Percentiles rank a stretch among this genome's conserved stretches.
These are phyloP conservation scores for Rhea pennata DNA, from an alignment of 2,113 vertebrate species.

Conservation along the genomic window DNA sequence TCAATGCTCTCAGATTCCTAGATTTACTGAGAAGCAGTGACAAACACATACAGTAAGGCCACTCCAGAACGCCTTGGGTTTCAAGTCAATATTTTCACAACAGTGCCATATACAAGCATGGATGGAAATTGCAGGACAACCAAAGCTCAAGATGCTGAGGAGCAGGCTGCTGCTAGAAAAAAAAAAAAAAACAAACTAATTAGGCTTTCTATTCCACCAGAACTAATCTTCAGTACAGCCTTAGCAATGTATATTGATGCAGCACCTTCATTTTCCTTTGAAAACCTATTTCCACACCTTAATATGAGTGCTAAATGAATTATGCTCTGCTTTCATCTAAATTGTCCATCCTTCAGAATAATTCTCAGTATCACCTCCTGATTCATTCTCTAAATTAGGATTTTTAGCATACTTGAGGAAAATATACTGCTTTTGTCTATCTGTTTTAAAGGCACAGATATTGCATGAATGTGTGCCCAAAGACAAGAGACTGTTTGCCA, in stretches of 20 bases:
- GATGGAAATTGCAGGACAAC: not conserved
- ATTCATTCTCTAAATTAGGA: not conserved
- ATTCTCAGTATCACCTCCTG: not conserved
- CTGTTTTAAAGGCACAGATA: not conserved
- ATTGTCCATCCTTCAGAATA: not conserved
- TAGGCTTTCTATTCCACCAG: not conserved
- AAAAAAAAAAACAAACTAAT: not conserved
- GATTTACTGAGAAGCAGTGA: constrained; percentile 14
- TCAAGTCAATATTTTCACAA: not conserved
- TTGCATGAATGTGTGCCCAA: not conserved
- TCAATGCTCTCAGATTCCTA: not conserved
- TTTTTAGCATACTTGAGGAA: not conserved
- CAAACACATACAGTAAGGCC: not conserved
- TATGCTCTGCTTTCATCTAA: not conserved
- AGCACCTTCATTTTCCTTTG: not conserved
- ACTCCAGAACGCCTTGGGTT: not conserved
- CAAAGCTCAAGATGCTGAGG: not conserved
- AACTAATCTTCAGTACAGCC: not conserved
- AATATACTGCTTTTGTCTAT: not conserved
- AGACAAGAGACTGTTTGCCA: not conserved
- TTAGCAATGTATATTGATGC: constrained; percentile 27
- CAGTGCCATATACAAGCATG: not conserved
- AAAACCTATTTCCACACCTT: not conserved
- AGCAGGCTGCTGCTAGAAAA: not conserved
- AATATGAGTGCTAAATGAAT: not conserved